These are phyloP conservation scores for Pentamera pediparva DNA, from an alignment of 53 echinoderm and acorn worm species.

Conservation along the genomic window DNA sequence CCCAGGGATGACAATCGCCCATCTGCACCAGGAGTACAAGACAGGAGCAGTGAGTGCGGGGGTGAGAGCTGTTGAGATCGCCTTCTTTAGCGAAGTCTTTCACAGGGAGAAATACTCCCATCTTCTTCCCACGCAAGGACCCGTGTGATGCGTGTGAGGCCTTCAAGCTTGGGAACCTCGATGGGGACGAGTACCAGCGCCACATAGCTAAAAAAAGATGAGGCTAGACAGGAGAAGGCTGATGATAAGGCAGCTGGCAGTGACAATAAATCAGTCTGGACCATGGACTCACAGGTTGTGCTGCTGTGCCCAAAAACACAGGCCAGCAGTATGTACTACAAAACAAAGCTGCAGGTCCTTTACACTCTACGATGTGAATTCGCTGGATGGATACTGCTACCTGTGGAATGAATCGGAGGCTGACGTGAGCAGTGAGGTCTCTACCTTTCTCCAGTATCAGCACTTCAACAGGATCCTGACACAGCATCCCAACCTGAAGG, in stretches of 20 bases:
- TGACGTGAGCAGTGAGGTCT: not conserved
- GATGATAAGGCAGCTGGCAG: not conserved
- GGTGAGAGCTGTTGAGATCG: not conserved
- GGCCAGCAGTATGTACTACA: constrained; percentile 23
- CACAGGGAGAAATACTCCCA: constrained; percentile 7
- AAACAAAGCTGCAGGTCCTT: constrained; percentile 18
- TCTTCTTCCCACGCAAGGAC: constrained; percentile 29
- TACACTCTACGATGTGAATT: constrained; percentile 10
- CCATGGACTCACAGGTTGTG: constrained; percentile 22
- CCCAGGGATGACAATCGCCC: constrained; percentile 1
- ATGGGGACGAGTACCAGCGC: not conserved
- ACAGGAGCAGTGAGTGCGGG: not conserved
- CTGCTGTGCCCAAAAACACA: constrained; percentile 28
- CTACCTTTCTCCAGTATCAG: not conserved
- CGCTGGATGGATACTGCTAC: constrained; percentile 21
- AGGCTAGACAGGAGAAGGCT: not conserved
- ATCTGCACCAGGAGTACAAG: constrained; percentile 20
- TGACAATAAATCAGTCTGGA: not conserved
- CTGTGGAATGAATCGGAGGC: not conserved
- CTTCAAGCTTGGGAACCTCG: not conserved
- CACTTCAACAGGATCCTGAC: constrained; percentile 2
- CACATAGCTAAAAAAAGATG: not conserved
- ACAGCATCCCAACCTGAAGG: not conserved
- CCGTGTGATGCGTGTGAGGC: constrained; percentile 16
- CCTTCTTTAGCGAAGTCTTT: constrained; percentile 9